Evolutionary conservation across 2,113 vertebrate species (phyloP).

Genomic region (Leuciscus idus): DNA sequence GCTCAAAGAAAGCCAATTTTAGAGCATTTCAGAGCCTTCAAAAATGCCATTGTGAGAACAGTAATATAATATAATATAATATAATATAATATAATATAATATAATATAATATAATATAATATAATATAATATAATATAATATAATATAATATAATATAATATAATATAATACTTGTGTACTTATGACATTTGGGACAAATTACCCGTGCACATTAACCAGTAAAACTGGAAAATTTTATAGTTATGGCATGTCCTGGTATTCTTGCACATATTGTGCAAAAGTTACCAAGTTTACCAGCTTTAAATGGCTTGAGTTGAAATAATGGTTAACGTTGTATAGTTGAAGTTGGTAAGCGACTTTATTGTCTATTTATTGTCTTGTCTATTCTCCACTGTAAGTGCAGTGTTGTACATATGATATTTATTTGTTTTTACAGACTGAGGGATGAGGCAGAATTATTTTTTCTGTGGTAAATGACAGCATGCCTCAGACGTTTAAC

Average conservation of each 20-base stretch:
- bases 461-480: neutral
- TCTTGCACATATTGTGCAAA: neutral
- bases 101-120: neutral
- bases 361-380: neutral
- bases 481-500: neutral
- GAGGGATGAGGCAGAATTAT: neutral
- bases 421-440: neutral
- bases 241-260: neutral
- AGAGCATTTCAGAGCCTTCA: neutral
- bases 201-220: neutral
- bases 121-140: neutral
- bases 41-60: neutral
- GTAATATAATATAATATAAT: no score
- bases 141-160: neutral
- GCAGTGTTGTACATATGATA: neutral
- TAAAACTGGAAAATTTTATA: no score
- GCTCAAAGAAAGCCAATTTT: neutral
- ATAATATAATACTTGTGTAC: neutral
- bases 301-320: neutral
- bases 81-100: no score
- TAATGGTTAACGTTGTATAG: neutral
- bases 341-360: neutral
- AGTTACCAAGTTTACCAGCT: neutral
- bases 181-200: neutral
- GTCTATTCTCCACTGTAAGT: neutral